Conservation (phyloP, 2,797 vertebrate species). For the Pseudochirops cupreus region DNA sequence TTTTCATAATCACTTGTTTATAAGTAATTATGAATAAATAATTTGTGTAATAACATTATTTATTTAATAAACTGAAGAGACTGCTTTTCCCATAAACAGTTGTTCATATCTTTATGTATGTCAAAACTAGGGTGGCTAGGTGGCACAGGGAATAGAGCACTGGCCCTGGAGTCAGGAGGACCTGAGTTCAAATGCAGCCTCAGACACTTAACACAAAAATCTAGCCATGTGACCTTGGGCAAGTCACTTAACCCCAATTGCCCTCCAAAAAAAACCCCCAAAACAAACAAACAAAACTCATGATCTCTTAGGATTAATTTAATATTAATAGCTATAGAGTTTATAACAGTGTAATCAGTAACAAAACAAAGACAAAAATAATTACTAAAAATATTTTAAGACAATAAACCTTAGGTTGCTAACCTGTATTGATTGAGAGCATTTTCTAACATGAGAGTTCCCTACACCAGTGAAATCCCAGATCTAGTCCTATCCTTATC, state of each 20-base stretch:
- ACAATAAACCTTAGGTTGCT: neutral
- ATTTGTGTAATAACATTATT: neutral
- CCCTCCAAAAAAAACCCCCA: too few species aligned
- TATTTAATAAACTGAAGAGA: neutral
- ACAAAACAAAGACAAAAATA: neutral
- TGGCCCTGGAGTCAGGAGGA: too few species aligned
- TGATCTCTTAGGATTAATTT: neutral
- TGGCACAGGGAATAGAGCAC: too few species aligned
- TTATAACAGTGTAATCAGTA: neutral
- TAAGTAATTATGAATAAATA: neutral
- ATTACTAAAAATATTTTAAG: neutral
- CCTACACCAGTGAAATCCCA: neutral
- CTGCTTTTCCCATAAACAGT: neutral
- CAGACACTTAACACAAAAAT: too few species aligned
- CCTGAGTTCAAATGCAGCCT: too few species aligned
- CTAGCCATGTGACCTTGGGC: too few species aligned
- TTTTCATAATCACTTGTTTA: neutral
- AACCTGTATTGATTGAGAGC: neutral
- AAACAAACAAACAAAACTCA: neutral
- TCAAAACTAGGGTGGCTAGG: neutral
- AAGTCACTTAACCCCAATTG: too few species aligned
- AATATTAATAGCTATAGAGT: neutral
- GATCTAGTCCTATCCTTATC: neutral
- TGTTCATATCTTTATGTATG: neutral
- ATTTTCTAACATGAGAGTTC: neutral